These are phyloP conservation scores for Thecophora atra DNA, from an alignment of 2,888 invertebrate species.

Conservation along the genomic window DNA sequence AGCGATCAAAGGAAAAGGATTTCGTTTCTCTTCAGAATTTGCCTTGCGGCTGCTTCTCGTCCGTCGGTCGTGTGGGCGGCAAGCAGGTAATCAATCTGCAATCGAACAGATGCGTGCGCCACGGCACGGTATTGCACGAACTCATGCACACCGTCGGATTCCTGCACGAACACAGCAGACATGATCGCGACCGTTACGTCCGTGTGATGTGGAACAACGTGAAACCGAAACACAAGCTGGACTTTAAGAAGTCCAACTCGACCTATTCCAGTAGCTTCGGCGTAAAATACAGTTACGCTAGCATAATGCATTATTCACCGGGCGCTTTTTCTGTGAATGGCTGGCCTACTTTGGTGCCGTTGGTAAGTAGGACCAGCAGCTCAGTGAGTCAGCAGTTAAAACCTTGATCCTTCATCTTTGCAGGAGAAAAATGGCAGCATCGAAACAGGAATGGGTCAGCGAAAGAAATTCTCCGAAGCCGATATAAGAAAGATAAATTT, in stretches of 20 bases:
- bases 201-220: constrained; percentile 75
- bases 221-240: constrained; percentile 71
- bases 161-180: constrained; percentile 82
- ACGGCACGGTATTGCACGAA: constrained; percentile 81
- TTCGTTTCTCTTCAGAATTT: constrained; percentile 75
- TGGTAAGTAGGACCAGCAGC: constrained; percentile 64
- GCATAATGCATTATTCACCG: constrained; percentile 84
- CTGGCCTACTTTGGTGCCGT: constrained; percentile 75
- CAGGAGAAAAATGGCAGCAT: neutral
- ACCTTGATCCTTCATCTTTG: neutral
- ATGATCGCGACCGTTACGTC: constrained; percentile 77
- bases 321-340: constrained; percentile 79
- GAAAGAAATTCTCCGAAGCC: constrained; percentile 56
- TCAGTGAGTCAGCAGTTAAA: neutral
- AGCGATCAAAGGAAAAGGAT: constrained; percentile 72
- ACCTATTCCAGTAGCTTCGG: constrained; percentile 71
- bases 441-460: constrained; percentile 58
- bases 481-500: constrained; percentile 59
- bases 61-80: constrained; percentile 76
- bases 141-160: constrained; percentile 82
- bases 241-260: constrained; percentile 74
- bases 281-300: constrained; percentile 78
- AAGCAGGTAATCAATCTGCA: constrained; percentile 76
- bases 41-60: constrained; percentile 82
- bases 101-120: constrained; percentile 76